Base-by-base conservation (phyloP, 2,113 vertebrate genomes). In the Lycaon pictus region DNA sequence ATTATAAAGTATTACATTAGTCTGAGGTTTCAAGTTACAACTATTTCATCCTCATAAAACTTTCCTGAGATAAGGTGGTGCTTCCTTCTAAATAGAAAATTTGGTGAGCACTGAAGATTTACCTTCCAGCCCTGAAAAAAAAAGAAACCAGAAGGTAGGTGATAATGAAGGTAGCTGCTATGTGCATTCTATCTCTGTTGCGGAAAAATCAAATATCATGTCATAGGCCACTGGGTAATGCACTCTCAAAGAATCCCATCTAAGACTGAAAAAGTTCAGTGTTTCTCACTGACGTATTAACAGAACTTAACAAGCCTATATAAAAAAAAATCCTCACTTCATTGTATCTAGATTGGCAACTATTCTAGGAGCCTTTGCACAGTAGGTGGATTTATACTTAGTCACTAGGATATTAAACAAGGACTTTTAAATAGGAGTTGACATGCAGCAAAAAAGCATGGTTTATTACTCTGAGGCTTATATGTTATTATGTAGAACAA, bases 401-500 rank as follows among this genome's bases (percentile, higher is more conserved):
- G 20, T 56, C 32, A 84, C 2, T 58, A n/a, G 29, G 43, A 79
- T 82, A 97, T 43, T 86, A 71, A 94, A 96, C 1, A 65, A 32
- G 55, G 60, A 76, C 74, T 81, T 96, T 94, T 76, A 96, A 96
- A 81, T 63, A 92, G 4, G 22, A 55, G 8, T 80, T 88, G 20
- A 83, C 60, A 48, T 71, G 48, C 7, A 77, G n/a, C 22, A 76
- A 94, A 96, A 97, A 97, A 43, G 12, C 17, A 87, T 25, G n/a
- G 13, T 60, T 94, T 91, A 37, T 76, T 81, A 56, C 7, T 91
- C 11, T 72, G 25, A 16, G 37, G 7, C 4, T 84, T 88, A 23
- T 58, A 35, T 92, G 95, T 97, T 94, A 89, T 95, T 79, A 63
- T 72, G 15, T 65, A 91, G 25, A 90, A 96, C 10, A 85, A 69